phyloP scores from a whole-genome alignment of 2,113 vertebrate species.

The Trichechus manatus region DNA sequence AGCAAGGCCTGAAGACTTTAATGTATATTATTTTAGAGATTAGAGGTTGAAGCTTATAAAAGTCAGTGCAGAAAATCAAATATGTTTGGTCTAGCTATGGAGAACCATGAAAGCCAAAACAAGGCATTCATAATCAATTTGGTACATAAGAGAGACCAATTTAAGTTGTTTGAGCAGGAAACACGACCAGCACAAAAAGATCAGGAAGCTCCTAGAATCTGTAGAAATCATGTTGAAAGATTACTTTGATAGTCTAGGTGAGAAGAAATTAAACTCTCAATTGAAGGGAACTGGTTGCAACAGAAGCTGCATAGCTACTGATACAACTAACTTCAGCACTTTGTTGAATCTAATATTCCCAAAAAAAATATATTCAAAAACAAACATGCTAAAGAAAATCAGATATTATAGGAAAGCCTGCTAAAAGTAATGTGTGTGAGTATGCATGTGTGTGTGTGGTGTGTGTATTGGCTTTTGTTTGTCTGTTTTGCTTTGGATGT shows the following conservation, averaged over 20 bases:
- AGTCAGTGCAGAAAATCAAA: neutral
- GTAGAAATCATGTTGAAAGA: neutral
- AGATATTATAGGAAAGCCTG: neutral
- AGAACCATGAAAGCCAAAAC: neutral
- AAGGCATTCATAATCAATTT: neutral
- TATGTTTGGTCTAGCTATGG: neutral
- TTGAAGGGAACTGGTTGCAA: neutral
- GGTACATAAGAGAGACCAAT: neutral
- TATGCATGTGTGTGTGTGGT: neutral
- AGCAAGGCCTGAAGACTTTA: neutral
- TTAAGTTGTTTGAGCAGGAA: neutral
- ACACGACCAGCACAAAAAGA: neutral
- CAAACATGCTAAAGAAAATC: neutral
- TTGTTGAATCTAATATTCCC: neutral
- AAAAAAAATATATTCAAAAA: neutral
- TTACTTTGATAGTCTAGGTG: neutral
- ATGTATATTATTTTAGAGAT: neutral
- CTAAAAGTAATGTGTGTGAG: neutral
- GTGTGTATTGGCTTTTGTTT: neutral
- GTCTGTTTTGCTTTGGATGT: neutral
- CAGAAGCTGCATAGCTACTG: neutral
- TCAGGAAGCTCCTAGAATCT: neutral
- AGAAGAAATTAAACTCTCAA: neutral
- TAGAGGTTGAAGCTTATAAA: neutral
- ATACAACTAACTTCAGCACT: neutral